Evolutionary conservation across 2,113 vertebrate genomes (phyloP), one percentile per base, ranked within the genome.

Genomic region (Dipodomys ordii): DNA sequence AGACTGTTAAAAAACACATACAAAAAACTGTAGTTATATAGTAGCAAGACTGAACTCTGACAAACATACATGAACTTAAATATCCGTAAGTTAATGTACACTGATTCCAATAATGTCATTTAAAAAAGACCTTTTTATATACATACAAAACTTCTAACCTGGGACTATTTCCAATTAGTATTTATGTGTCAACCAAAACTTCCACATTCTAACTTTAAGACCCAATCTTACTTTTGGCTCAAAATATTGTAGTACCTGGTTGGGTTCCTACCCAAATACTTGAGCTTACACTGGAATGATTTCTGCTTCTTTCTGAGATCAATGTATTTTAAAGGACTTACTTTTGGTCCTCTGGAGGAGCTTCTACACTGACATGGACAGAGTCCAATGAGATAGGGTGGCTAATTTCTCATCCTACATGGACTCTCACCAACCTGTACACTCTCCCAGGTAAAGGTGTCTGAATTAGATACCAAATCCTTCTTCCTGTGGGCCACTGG

Each of bases 191-290:
- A 81, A 68, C 23, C 81, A 69, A 86, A 88, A 89, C 18, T 13
- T 20, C 60, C 35, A 68, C 32, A 68, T 89, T 57, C 39, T 64
- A 46, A 87, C 2, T 93, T 68, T 3, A 77, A 7, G 20, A 44
- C 13, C 72, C 44, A 7, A 23, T 94, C 28, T 94, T 77, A 79
- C 91, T 84, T 86, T 35, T 65, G 77, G 67, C 32, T 95, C 57
- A 87, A 78, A 79, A 93, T 78, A 35, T 32, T 67, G 0, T 65
- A 67, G 53, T 44, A 65, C 57, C 57, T 85, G 32, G 10, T 22
- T 76, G 19, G 25, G 49, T 13, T 87, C 81, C 22, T 65, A 64
- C 32, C 18, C n/a, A 30, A 78, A 78, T 19, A 65, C 69, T 67
- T 28, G 49, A 53, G 49, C 80, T 25, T 65, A 35, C 23, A 46